Evolutionary conservation across 2,113 vertebrate genomes (phyloP).

Genomic region (Scomber japonicus): DNA sequence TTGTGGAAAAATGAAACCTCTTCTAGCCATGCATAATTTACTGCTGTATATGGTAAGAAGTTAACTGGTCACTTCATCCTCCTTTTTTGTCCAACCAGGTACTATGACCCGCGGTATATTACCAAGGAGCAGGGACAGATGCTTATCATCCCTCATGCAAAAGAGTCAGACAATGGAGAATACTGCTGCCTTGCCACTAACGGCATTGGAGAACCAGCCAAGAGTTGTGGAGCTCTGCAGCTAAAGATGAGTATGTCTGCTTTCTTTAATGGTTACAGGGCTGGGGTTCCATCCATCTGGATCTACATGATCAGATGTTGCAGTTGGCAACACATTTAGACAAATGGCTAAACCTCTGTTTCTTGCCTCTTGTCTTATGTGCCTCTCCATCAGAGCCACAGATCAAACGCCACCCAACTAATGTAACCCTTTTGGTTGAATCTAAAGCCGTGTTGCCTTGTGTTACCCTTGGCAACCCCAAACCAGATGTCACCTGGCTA

Average conservation of each 20-base stretch:
- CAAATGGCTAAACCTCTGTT: background rate
- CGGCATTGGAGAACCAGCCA: constrained; percentile 88
- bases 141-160: constrained; percentile 91
- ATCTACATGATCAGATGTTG: background rate
- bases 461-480: constrained; percentile 94
- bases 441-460: constrained; percentile 96
- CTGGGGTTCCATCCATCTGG: background rate
- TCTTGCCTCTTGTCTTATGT: constrained; percentile 64
- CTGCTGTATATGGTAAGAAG: too few species aligned
- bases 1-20: too few species aligned
- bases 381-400: constrained; percentile 89
- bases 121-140: constrained; percentile 93
- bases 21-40: too few species aligned
- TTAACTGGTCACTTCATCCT: background rate
- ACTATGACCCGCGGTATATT: constrained; percentile 92
- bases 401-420: constrained; percentile 94
- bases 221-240: constrained; percentile 97
- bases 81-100: constrained; percentile 78
- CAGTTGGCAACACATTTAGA: background rate
- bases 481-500: constrained; percentile 95
- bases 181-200: constrained; percentile 95
- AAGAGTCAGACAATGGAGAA: constrained; percentile 93
- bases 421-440: constrained; percentile 92
- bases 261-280: background rate
- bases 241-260: constrained; percentile 97